Evolutionary conservation across 2,888 invertebrate genomes (phyloP).

Genomic region (Calliopum simillimum): DNA sequence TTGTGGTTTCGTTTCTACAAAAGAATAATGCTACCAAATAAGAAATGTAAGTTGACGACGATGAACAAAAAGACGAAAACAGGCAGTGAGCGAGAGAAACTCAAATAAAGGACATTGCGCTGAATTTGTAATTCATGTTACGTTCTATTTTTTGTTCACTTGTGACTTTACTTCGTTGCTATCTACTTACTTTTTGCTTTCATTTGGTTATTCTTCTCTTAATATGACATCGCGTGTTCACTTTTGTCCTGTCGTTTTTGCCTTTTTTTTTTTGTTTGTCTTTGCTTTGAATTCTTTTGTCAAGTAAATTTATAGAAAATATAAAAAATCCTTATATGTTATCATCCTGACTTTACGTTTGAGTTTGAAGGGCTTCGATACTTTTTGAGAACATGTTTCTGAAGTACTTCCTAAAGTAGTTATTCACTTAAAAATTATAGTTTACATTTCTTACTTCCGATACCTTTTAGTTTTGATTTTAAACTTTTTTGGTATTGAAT

Average conservation of each 20-base stretch:
- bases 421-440: too few relatives aligned
- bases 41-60: neutral
- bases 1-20: constrained; percentile 42
- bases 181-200: neutral
- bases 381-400: too few relatives aligned
- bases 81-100: too few relatives aligned
- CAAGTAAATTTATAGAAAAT: neutral
- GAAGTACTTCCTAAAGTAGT: too few relatives aligned
- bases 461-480: too few relatives aligned
- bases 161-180: neutral
- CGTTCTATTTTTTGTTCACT: constrained; percentile 10
- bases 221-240: constrained; percentile 43
- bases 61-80: neutral
- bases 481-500: too few relatives aligned
- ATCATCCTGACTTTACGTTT: too few relatives aligned
- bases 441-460: too few relatives aligned
- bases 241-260: constrained; percentile 39
- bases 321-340: neutral
- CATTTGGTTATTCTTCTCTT: constrained; percentile 1
- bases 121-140: constrained; percentile 49
- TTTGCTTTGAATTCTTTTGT: constrained; percentile 29
- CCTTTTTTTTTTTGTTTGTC: constrained; percentile 26
- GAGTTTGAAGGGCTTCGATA: too few relatives aligned
- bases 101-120: constrained; percentile 45
- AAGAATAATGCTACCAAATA: constrained; percentile 29